Conservation (phyloP, 2,888 invertebrate species). For the Nebria salina region DNA sequence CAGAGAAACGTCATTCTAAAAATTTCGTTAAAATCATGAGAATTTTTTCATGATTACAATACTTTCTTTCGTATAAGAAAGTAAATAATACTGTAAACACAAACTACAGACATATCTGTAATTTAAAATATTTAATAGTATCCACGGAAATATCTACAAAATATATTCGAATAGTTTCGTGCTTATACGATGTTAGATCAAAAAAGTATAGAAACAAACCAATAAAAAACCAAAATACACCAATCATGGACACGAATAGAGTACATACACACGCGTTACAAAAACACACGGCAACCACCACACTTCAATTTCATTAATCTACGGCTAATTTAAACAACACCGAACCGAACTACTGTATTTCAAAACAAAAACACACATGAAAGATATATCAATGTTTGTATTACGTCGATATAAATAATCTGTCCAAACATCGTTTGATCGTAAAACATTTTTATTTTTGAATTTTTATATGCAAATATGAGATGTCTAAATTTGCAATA, state of each 20-base stretch:
- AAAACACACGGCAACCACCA: conserved; percentile 6
- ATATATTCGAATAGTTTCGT: background rate
- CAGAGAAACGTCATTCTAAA: too few relatives aligned
- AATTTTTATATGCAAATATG: too few relatives aligned
- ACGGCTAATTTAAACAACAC: conserved; percentile 25
- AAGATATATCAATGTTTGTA: conserved; percentile 10
- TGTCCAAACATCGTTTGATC: too few relatives aligned
- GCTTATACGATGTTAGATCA: conserved; percentile 19
- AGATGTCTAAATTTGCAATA: too few relatives aligned
- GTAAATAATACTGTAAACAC: too few relatives aligned
- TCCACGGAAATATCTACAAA: background rate
- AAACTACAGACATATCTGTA: too few relatives aligned
- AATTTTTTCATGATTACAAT: too few relatives aligned
- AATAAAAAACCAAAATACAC: conserved; percentile 29
- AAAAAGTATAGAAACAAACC: conserved; percentile 23
- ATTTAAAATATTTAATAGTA: background rate
- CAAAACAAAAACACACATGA: conserved; percentile 7
- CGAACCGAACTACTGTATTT: background rate
- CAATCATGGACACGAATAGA: conserved; percentile 36
- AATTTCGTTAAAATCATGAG: too few relatives aligned
- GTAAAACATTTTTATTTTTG: too few relatives aligned
- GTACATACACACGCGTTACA: conserved; percentile 19
- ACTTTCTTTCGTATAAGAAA: too few relatives aligned
- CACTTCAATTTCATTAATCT: conserved; percentile 38
- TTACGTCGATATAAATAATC: background rate